Evolutionary conservation across 2,113 vertebrate genomes (phyloP), one percentile per base, ranked within the genome.

Genomic region (Passer domesticus): DNA sequence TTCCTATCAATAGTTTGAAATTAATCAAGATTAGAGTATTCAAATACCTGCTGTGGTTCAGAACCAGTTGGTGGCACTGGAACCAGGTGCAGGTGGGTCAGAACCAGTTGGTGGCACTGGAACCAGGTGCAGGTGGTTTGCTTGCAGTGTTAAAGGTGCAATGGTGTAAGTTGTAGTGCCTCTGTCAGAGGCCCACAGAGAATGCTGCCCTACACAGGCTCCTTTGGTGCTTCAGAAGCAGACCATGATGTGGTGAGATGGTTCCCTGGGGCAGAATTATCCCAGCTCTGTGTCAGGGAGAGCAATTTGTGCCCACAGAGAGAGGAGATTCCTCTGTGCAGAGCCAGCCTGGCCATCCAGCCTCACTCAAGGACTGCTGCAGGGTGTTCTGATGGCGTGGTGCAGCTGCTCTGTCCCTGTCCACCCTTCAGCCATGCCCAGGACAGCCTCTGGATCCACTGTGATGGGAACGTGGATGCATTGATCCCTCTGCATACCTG

Each of bases 251-350:
- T 33, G 60, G 14, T 87, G 63, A 37, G 35, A 33, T 8, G n/a
- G 47, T 7, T 67, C 55, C 69, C 10, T 10, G n/a, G 25, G 43
- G 86, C 10, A 31, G 44, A 11, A 30, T 14, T 10, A 3, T 13
- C n/a, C 18, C 6, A 9, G 37, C 46, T 56, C n/a, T 47, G 47
- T 55, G 60, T 18, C 56, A 50, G 64, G 11, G 24, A n/a, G 35
- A 66, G 41, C 68, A 39, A 4, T n/a, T 41, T 50, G 46, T 50
- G 43, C 28, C 46, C 22, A 1, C 12, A 35, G 62, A 5, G 1
- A 4, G 5, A 60, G 47, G 47, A 0, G 0, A 12, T 25, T 58
- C 46, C 72, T 52, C 0, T 0, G n/a, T 6, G 46, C n/a, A 17
- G 44, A 35, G 13, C 28, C 46, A 43, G 15, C 21, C 37, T 47